Base-by-base conservation (phyloP, 2,888 invertebrate genomes). In the Crossocerus cetratus region DNA sequence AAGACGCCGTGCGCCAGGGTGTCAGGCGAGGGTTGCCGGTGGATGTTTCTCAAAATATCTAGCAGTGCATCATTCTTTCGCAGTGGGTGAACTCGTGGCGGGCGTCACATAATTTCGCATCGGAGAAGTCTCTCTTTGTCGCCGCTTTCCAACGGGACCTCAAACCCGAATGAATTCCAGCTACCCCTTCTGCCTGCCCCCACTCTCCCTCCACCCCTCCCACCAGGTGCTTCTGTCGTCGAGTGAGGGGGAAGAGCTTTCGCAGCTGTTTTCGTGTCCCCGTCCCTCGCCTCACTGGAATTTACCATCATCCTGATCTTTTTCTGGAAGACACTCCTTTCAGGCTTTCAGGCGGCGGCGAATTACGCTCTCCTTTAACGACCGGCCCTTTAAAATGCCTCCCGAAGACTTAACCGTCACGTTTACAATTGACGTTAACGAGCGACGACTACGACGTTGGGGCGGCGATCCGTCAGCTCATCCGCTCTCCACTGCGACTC, bases 1-100 rank as follows among this genome's bases (percentile, higher is more conserved):
- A 87, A 86, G 81, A 78, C 74, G 81, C 83, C 81, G 85, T 86
- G 86, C 84, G 83, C 71, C 70, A 53, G 62, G 66, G 18, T 72
- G 65, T 22, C 65, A 64, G 43, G 62, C 57, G 44, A 58, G 64
- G 61, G 55, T n/a, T n/a, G n/a, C 18, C 43, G 65, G 57, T 61
- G 49, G 65, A 65, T 66, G 65, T 65, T 80, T 61, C 45, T 43
- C 56, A 65, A 64, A 72, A 72, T 69, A 65, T 64, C 43, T 69
- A 49, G 69, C 23, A 54, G 18, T 32, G n/a, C 60, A 16, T 13
- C 22, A 13, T 18, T 18, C 23, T 16, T 22, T 20, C 42, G 8
- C 32, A 32, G 32, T 8, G 8, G 8, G 32, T 8, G 32, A 8
- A 32, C 5, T 32, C 8, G 32, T 32, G 8, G 5, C 5, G 32